A percentile compares a stretch with the other conserved stretches of the same genome.
phyloP scores from a whole-genome alignment of 2,113 vertebrate species.

The Pseudopodoces humilis region DNA sequence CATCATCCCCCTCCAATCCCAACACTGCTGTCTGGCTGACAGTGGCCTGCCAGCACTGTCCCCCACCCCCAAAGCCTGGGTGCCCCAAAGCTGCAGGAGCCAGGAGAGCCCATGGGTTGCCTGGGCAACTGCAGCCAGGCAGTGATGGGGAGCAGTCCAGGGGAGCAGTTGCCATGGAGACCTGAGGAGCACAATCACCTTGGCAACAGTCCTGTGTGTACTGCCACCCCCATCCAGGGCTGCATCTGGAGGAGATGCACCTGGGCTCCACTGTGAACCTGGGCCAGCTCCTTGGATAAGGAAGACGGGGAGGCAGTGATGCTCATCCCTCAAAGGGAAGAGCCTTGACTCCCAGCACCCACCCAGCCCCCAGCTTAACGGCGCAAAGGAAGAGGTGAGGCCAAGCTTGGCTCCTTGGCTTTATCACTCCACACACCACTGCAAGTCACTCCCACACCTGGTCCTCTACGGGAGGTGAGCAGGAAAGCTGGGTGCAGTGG shows the following conservation, averaged over 20 bases:
- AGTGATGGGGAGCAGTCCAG: conserved; percentile 42
- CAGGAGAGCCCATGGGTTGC: conserved; percentile 12
- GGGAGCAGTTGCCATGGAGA: conserved; percentile 53
- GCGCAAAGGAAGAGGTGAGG: background rate
- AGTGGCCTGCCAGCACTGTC: background rate
- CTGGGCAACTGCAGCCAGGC: conserved; percentile 56
- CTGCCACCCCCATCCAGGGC: background rate
- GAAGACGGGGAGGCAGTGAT: background rate
- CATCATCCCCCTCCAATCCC: background rate
- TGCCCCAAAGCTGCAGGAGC: background rate
- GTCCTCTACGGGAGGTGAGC: rapidly evolving
- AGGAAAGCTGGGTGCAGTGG: background rate
- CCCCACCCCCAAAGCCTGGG: background rate
- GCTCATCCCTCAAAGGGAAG: background rate
- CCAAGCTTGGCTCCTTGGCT: background rate
- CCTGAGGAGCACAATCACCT: background rate
- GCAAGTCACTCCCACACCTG: rapidly evolving
- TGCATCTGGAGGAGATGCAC: background rate
- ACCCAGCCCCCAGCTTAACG: background rate
- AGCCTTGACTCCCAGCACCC: background rate
- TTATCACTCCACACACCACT: conserved; percentile 26
- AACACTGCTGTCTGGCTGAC: background rate
- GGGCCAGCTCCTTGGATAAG: background rate
- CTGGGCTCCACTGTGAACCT: background rate
- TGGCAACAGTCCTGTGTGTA: background rate